These are phyloP conservation scores for Paedocypris micromegethes DNA, from an alignment of 2,797 vertebrate species.

Conservation along the genomic window DNA sequence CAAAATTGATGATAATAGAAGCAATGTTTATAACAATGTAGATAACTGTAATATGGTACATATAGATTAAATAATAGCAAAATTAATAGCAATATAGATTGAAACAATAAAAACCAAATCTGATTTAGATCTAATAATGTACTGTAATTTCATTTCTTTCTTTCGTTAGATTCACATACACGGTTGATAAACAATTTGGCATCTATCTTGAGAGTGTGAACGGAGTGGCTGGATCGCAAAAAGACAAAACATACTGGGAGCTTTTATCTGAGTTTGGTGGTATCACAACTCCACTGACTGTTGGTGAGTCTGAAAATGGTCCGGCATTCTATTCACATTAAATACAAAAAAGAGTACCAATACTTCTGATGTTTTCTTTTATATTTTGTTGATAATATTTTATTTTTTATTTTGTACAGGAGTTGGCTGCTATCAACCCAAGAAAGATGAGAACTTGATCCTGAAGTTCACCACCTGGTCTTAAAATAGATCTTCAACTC, in stretches of 20 bases:
- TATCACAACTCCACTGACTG: slow-evolving; percentile 43
- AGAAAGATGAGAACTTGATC: slow-evolving; percentile 55
- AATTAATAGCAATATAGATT: too few relatives aligned
- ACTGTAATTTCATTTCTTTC: neutral
- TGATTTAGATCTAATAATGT: neutral
- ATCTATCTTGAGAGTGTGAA: slow-evolving; percentile 61
- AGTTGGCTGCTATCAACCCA: slow-evolving; percentile 58
- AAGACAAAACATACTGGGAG: slow-evolving; percentile 60
- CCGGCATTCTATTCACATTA: neutral
- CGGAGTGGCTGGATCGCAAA: slow-evolving; percentile 52
- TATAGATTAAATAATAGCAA: too few relatives aligned
- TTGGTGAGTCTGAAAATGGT: slow-evolving; percentile 52
- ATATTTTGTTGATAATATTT: neutral
- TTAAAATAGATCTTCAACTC: neutral
- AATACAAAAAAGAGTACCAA: neutral
- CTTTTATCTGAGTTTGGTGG: slow-evolving; percentile 55
- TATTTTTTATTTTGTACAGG: slow-evolving; percentile 44
- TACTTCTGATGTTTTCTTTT: too few relatives aligned
- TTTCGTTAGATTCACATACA: slow-evolving; percentile 15
- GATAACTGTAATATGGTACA: too few relatives aligned
- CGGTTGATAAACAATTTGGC: slow-evolving; percentile 54
- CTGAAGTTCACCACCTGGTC: slow-evolving; percentile 56
- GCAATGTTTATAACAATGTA: too few relatives aligned
- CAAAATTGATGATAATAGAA: too few relatives aligned
- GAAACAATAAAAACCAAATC: neutral